Conservation (phyloP, 2,797 vertebrate genomes). For the Microhierax caerulescens region DNA sequence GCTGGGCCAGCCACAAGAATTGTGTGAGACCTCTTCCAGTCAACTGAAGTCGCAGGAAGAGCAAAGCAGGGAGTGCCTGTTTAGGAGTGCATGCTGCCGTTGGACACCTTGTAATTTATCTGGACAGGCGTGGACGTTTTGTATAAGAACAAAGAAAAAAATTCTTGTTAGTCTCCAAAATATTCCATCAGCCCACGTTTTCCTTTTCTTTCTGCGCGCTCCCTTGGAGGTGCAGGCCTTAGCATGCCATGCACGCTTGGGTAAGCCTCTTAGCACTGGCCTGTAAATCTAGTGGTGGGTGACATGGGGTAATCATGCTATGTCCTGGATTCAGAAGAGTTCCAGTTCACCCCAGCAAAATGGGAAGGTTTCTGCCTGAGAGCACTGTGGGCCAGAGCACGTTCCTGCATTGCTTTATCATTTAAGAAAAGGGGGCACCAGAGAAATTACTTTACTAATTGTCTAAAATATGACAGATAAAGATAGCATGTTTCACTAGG, state of each 20-base stretch:
- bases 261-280: background rate
- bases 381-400: background rate
- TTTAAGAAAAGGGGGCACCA: background rate
- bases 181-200: background rate
- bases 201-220: rapidly evolving
- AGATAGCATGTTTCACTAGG: background rate
- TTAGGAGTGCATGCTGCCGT: background rate
- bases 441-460: background rate
- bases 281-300: background rate
- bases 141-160: background rate
- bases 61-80: background rate
- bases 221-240: background rate
- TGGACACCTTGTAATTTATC: background rate
- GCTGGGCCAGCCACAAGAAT: background rate
- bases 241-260: background rate
- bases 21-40: background rate
- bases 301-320: background rate
- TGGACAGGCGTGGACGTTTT: background rate
- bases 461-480: background rate
- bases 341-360: background rate
- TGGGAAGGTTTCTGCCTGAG: background rate
- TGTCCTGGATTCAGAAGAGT: background rate
- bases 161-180: background rate
- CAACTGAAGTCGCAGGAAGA: background rate
- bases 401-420: background rate